Evolutionary conservation across 2,113 vertebrate species (phyloP).

Genomic region (Leptodactylus fuscus): DNA sequence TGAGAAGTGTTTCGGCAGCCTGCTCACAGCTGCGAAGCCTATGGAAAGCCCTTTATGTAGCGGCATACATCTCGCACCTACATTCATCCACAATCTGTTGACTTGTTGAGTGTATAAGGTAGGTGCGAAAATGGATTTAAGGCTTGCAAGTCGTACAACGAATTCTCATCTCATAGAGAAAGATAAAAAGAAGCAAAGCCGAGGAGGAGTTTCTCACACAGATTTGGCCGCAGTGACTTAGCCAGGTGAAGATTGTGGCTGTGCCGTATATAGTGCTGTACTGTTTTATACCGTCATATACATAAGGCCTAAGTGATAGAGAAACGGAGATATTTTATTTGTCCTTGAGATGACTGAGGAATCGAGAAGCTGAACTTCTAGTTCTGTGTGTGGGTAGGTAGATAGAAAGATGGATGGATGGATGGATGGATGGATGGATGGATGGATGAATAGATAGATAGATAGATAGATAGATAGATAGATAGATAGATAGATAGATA

Average conservation of each 20-base stretch:
- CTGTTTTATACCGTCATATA: not conserved
- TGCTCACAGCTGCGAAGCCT: slow-evolving; percentile 20
- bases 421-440: not conserved
- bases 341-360: not conserved
- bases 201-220: not conserved
- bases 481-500: not conserved
- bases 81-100: slow-evolving; percentile 36
- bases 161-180: not conserved
- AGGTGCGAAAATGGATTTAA: slow-evolving; percentile 8
- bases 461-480: not conserved
- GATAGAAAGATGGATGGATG: not conserved
- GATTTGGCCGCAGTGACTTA: not conserved
- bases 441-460: not conserved
- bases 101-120: slow-evolving; percentile 28
- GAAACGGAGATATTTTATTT: not conserved
- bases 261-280: not conserved
- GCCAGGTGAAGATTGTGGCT: not conserved
- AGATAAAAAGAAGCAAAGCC: no score
- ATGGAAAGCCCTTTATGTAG: slow-evolving; percentile 28
- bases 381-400: not conserved
- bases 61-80: not conserved
- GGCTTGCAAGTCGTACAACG: not conserved
- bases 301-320: not conserved
- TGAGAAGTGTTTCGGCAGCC: slow-evolving; percentile 7
- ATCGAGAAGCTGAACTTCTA: no score